A percentile compares a stretch with the other conserved stretches of the same genome.
These are phyloP conservation scores for Toxotes chatareus DNA, from an alignment of 2,113 vertebrate species.

Conservation along the genomic window DNA sequence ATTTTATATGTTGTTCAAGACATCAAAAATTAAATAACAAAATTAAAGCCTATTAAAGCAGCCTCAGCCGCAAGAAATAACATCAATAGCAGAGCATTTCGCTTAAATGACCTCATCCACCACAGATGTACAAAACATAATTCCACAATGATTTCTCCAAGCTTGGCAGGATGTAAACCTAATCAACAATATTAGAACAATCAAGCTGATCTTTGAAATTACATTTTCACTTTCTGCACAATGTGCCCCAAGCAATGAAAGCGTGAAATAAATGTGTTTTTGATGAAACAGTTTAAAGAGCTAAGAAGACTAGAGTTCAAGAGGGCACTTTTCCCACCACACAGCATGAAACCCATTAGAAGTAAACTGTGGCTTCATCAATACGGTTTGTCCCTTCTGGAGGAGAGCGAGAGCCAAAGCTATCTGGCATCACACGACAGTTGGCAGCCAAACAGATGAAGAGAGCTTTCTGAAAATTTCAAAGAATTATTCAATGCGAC, in stretches of 20 bases:
- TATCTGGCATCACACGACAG: slow-evolving; percentile 62
- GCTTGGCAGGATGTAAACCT: slow-evolving; percentile 41
- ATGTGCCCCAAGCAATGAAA: slow-evolving; percentile 43
- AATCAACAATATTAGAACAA: slow-evolving; percentile 69
- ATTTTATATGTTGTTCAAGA: slow-evolving; percentile 18
- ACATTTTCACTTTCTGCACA: slow-evolving; percentile 56
- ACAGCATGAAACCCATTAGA: slow-evolving; percentile 60
- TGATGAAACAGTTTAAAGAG: slow-evolving; percentile 51
- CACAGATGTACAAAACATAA: slow-evolving; percentile 41
- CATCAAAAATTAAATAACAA: slow-evolving; percentile 7
- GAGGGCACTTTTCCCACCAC: neutral
- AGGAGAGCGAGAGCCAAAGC: slow-evolving; percentile 49
- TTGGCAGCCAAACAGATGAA: slow-evolving; percentile 71
- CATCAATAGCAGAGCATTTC: slow-evolving; percentile 38
- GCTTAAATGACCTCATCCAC: slow-evolving; percentile 46
- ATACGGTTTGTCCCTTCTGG: slow-evolving; percentile 57
- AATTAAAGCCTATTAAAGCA: slow-evolving; percentile 18
- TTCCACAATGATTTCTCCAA: slow-evolving; percentile 42
- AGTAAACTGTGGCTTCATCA: slow-evolving; percentile 61
- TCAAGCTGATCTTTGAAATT: slow-evolving; percentile 59
- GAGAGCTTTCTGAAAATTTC: slow-evolving; percentile 58
- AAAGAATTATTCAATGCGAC: slow-evolving; percentile 70
- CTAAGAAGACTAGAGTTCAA: slow-evolving; percentile 57
- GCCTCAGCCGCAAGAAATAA: slow-evolving; percentile 21
- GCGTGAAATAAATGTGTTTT: slow-evolving; percentile 62